Percentiles rank a stretch among this genome's conserved stretches.
These are phyloP conservation scores for Macrotis lagotis DNA, from an alignment of 2,113 vertebrate species.

Conservation along the genomic window DNA sequence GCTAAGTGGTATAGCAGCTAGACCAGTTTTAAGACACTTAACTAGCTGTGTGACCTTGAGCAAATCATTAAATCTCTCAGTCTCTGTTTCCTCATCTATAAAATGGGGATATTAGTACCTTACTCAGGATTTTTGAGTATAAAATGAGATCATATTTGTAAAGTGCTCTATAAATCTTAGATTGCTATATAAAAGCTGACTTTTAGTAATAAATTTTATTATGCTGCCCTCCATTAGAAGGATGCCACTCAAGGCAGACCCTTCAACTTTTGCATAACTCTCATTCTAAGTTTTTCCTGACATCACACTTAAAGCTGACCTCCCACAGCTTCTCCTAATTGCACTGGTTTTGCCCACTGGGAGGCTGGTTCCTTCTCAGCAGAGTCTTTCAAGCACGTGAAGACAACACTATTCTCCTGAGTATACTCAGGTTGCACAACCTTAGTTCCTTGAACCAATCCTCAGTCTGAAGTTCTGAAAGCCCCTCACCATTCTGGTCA, in stretches of 20 bases:
- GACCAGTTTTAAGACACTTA: not conserved
- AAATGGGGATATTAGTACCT: not conserved
- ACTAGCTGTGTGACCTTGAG: not conserved
- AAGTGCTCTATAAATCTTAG: not conserved
- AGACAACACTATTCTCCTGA: not conserved
- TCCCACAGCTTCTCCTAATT: not conserved
- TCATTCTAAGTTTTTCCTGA: not conserved
- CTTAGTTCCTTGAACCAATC: not conserved
- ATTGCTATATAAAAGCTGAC: not conserved
- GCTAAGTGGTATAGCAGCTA: not conserved
- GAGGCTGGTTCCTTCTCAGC: not conserved
- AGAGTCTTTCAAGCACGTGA: not conserved
- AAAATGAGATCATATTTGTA: not conserved
- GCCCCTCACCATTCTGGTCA: not conserved
- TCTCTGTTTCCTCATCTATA: not conserved
- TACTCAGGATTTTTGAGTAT: not conserved
- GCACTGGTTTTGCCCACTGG: not conserved
- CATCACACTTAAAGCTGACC: not conserved
- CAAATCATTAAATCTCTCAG: not conserved
- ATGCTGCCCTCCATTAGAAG: not conserved
- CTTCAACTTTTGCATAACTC: not conserved
- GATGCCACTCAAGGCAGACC: not conserved
- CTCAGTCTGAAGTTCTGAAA: not conserved
- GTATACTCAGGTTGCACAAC: not conserved
- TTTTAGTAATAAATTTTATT: not conserved